Percentiles rank a stretch among this genome's conserved stretches.
Conservation (phyloP, 2,797 vertebrate genomes). For the Emys orbicularis region DNA sequence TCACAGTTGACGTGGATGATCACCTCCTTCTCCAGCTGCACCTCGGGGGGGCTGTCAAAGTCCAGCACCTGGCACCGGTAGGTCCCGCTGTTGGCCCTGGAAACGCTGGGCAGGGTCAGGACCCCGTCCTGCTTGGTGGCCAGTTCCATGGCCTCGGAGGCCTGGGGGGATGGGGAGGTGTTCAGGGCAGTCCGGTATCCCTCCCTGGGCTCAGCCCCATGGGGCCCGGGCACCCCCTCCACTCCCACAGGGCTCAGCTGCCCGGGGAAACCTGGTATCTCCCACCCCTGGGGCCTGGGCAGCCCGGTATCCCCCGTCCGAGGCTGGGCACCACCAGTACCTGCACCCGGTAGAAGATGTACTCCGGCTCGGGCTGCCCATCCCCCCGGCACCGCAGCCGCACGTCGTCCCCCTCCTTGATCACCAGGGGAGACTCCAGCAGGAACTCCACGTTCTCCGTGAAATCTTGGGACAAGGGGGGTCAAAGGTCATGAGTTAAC, state of each 20-base stretch:
- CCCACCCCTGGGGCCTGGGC: neutral
- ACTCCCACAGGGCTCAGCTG: neutral
- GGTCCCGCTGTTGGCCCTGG: conserved; percentile 71
- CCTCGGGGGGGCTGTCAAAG: conserved; percentile 75
- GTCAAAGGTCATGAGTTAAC: neutral
- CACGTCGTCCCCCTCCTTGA: neutral
- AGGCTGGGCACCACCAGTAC: conserved; percentile 56
- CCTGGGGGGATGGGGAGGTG: no score
- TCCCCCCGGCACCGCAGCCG: neutral
- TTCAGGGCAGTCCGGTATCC: neutral
- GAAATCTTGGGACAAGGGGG: conserved; percentile 79
- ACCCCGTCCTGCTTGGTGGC: conserved; percentile 20
- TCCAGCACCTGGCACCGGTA: conserved; percentile 82
- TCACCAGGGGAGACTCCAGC: neutral
- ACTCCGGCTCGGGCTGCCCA: conserved; percentile 76
- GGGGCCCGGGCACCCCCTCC: no score
- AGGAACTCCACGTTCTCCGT: conserved; percentile 84
- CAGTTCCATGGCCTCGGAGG: neutral
- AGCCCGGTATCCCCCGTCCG: neutral
- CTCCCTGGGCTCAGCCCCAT: neutral
- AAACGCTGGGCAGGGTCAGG: conserved; percentile 73
- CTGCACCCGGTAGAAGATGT: conserved; percentile 79
- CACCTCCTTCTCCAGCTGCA: conserved; percentile 66
- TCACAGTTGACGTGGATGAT: conserved; percentile 84
- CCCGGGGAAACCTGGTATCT: no score